Evolutionary conservation across 1,140 invertebrate genomes (phyloP).

Genomic region (Drosophila repleta): DNA sequence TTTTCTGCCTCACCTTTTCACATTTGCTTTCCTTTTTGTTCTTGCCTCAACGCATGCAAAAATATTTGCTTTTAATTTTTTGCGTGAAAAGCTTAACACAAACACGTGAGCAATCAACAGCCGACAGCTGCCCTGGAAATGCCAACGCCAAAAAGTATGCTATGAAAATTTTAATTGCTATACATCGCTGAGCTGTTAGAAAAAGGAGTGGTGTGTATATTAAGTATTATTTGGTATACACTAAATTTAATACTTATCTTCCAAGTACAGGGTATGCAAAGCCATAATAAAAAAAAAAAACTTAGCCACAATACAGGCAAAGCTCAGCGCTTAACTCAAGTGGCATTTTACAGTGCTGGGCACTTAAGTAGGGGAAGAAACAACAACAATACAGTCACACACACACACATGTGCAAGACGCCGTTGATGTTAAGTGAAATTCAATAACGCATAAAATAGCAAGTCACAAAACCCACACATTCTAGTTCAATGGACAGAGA

Average conservation of each 20-base stretch:
- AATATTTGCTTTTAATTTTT: constrained; percentile 44
- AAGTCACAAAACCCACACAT: constrained; percentile 47
- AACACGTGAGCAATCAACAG: background rate
- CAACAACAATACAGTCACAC: constrained; percentile 16
- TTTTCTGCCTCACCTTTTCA: background rate
- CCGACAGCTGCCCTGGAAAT: constrained; percentile 8
- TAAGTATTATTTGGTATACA: too few species aligned
- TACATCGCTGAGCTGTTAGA: too few species aligned
- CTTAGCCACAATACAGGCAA: constrained; percentile 29
- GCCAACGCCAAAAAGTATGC: constrained; percentile 5
- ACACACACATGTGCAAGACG: constrained; percentile 5
- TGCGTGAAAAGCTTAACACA: constrained; percentile 1
- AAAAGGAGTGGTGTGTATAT: too few species aligned
- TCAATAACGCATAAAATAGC: constrained; percentile 80
- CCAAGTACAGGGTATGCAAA: constrained; percentile 4
- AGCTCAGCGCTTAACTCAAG: constrained; percentile 44
- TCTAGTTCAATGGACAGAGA: background rate
- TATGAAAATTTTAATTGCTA: background rate
- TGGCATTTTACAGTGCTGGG: constrained; percentile 46
- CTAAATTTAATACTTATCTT: background rate
- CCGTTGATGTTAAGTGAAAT: constrained; percentile 76
- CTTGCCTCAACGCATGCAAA: constrained; percentile 9
- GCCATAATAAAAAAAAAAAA: constrained; percentile 26
- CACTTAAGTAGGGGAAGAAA: constrained; percentile 34
- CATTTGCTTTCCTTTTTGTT: constrained; percentile 4